phyloP scores from a whole-genome alignment of 2,797 vertebrate genomes.

The Pseudopleuronectes americanus region DNA sequence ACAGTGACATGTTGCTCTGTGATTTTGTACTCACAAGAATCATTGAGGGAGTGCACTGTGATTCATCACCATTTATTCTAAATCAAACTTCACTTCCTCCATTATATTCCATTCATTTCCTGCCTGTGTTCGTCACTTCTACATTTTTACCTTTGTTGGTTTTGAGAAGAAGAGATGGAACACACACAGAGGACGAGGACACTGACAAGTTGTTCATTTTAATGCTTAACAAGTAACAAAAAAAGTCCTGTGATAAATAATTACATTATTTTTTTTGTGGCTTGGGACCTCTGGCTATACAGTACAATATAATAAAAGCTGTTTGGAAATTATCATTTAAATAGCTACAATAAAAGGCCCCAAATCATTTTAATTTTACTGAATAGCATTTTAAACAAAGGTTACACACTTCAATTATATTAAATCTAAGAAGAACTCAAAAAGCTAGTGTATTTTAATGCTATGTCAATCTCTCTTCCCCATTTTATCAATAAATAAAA shows the following conservation, averaged over 20 bases:
- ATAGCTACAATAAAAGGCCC: slow-evolving; percentile 38
- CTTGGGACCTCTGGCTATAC: too few species aligned
- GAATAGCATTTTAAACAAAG: slow-evolving; percentile 21
- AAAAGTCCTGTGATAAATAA: too few species aligned
- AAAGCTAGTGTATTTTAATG: not conserved
- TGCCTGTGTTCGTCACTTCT: not conserved
- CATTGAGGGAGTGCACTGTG: not conserved
- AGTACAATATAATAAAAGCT: too few species aligned
- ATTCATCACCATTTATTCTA: not conserved
- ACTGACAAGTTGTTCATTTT: not conserved
- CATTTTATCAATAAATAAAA: slow-evolving; percentile 30
- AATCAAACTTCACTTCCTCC: slow-evolving; percentile 21
- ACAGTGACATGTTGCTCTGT: slow-evolving; percentile 4
- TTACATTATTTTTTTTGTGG: too few species aligned
- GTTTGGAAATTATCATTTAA: too few species aligned
- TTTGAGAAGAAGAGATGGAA: not conserved
- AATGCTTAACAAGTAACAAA: not conserved
- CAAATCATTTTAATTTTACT: slow-evolving; percentile 34
- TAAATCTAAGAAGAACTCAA: slow-evolving; percentile 8
- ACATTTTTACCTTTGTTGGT: not conserved
- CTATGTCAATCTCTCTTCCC: not conserved
- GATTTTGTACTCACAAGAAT: slow-evolving; percentile 14
- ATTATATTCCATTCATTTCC: slow-evolving; percentile 16
- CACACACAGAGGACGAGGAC: not conserved
- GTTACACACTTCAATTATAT: slow-evolving; percentile 18